Evolutionary conservation across 2,888 invertebrate genomes (phyloP).

Genomic region (Papilio gigon): DNA sequence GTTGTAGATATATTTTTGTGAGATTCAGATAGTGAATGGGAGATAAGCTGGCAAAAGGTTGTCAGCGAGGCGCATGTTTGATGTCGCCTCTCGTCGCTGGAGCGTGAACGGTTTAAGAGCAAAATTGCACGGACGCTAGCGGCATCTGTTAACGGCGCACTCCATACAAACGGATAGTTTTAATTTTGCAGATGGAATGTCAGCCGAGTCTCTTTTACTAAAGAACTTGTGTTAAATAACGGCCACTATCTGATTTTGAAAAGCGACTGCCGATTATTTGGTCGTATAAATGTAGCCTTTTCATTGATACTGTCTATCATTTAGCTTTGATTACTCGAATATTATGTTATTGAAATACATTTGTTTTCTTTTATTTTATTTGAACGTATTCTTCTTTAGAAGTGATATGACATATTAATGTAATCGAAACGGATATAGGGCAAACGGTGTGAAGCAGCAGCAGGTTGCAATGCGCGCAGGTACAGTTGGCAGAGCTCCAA

Average conservation of each 20-base stretch:
- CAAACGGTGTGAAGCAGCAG: constrained; percentile 25
- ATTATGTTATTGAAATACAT: neutral
- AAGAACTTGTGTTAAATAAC: constrained; percentile 41
- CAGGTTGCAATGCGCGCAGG: constrained; percentile 27
- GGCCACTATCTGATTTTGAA: constrained; percentile 38
- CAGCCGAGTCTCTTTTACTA: constrained; percentile 50
- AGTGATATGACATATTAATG: neutral
- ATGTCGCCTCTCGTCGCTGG: constrained; percentile 78
- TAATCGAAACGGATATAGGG: neutral
- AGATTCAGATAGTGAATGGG: constrained; percentile 77
- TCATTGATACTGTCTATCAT: neutral
- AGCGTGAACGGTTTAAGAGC: constrained; percentile 79
- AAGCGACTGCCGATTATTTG: constrained; percentile 25
- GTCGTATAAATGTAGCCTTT: constrained; percentile 17
- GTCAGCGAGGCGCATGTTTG: constrained; percentile 77
- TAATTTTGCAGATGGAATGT: constrained; percentile 79
- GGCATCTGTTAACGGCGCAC: constrained; percentile 79
- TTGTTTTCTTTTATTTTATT: neutral
- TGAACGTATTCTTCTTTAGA: neutral
- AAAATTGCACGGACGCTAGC: constrained; percentile 76
- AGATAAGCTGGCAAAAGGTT: constrained; percentile 82
- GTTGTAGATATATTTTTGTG: constrained; percentile 74
- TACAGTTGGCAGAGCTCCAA: constrained; percentile 32
- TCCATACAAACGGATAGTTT: constrained; percentile 75
- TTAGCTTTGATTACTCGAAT: constrained; percentile 10